Conservation (phyloP, 2,888 invertebrate genomes). For the Catocala sponsa region DNA sequence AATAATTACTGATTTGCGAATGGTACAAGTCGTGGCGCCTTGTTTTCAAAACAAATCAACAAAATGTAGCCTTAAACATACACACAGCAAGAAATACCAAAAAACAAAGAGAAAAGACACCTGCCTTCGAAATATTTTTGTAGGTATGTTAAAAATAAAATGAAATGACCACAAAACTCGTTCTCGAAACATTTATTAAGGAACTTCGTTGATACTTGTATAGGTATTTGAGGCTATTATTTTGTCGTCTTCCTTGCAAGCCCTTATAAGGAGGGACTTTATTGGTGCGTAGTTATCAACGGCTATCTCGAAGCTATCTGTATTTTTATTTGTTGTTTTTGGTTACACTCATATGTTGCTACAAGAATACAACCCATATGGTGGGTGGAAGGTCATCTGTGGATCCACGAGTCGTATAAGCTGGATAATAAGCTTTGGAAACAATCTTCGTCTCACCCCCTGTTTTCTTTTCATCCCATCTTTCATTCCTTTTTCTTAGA, state of each 20-base stretch:
- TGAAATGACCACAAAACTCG: constrained; percentile 17
- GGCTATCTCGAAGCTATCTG: not conserved
- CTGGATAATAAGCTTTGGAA: no score
- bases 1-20: no score
- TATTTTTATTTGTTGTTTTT: constrained; percentile 6
- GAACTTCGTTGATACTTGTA: constrained; percentile 10
- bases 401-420: no score
- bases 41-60: no score
- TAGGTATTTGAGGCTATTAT: constrained; percentile 17
- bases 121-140: constrained; percentile 17
- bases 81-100: no score
- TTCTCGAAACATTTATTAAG: constrained; percentile 13
- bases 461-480: no score
- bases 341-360: constrained; percentile 2
- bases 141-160: constrained; percentile 6
- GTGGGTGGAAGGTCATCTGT: no score
- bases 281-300: constrained; percentile 3
- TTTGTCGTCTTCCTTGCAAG: constrained; percentile 44
- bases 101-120: not conserved
- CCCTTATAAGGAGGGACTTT: constrained; percentile 24
- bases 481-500: no score
- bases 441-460: no score
- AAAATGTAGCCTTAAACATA: no score
- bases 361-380: no score
- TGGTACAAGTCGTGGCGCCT: no score